These are phyloP conservation scores for Diaphora mendica DNA, from an alignment of 2,888 invertebrate species.

Conservation along the genomic window DNA sequence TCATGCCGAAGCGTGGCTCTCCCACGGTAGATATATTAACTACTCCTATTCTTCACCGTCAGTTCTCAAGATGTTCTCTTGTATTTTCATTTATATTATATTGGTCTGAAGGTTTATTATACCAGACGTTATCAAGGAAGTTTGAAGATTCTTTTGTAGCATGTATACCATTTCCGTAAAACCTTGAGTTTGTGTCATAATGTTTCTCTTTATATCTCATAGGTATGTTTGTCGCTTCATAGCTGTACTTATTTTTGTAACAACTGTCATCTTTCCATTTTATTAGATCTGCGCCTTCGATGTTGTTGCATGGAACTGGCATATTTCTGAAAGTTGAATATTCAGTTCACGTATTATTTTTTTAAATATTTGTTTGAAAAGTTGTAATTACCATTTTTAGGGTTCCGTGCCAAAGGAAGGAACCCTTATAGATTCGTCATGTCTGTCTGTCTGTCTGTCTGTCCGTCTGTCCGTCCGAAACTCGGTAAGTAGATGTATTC, in stretches of 20 bases:
- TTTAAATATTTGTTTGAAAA: neutral
- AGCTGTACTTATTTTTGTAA: slow-evolving; percentile 37
- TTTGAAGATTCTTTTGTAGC: neutral
- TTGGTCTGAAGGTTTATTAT: neutral
- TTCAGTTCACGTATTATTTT: neutral
- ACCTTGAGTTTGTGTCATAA: neutral
- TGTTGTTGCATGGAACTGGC: slow-evolving; percentile 62
- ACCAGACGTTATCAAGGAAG: neutral
- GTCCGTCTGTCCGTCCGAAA: no score
- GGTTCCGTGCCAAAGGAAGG: no score
- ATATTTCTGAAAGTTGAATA: slow-evolving; percentile 60
- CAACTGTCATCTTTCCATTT: slow-evolving; percentile 69
- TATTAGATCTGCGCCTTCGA: slow-evolving; percentile 59
- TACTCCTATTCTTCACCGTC: neutral
- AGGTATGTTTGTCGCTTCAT: slow-evolving; percentile 17
- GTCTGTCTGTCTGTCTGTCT: no score
- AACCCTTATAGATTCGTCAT: no score
- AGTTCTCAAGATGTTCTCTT: neutral
- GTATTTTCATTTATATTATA: neutral
- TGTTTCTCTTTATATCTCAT: neutral
- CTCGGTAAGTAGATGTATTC: no score
- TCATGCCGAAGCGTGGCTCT: no score
- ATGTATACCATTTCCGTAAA: neutral
- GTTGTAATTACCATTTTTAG: neutral
- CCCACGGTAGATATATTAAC: no score